Evolutionary conservation across 1,140 invertebrate genomes (phyloP).

Genomic region (Drosophila ironensis): DNA sequence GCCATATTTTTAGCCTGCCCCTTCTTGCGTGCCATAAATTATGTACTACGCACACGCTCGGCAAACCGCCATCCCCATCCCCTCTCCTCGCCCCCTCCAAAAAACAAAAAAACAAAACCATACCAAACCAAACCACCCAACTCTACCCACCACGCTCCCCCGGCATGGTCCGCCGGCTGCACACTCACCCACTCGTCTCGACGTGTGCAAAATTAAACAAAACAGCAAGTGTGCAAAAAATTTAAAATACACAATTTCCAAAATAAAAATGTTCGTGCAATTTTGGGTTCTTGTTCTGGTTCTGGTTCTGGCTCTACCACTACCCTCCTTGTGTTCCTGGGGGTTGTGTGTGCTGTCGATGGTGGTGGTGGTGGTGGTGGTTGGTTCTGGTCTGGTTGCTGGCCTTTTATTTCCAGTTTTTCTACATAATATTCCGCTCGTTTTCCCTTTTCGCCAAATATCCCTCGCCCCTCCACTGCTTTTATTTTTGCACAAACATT

Average conservation of each 20-base stretch:
- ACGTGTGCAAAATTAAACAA: constrained; percentile 62
- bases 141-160: background rate
- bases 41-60: constrained; percentile 25
- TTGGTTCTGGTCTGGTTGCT: constrained; percentile 39
- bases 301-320: constrained; percentile 2
- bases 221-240: constrained; percentile 62
- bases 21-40: constrained; percentile 29
- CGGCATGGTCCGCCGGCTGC: background rate
- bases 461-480: constrained; percentile 11
- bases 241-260: constrained; percentile 59
- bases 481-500: constrained; percentile 47
- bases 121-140: constrained; percentile 1
- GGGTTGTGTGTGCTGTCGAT: no score
- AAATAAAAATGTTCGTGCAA: constrained; percentile 48
- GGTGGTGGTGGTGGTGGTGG: constrained; percentile 28
- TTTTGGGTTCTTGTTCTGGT: constrained; percentile 31
- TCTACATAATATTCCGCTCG: constrained; percentile 37
- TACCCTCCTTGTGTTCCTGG: constrained; percentile 13
- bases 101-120: no score
- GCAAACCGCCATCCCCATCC: constrained; percentile 17
- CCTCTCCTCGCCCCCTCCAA: no score
- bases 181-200: constrained; percentile 25
- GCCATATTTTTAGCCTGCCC: background rate
- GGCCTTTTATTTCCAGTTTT: constrained; percentile 44
- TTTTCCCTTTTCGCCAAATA: constrained; percentile 22